These are phyloP conservation scores for Schlechtendalia chinensis DNA, from an alignment of 1,140 invertebrate species.

Conservation along the genomic window DNA sequence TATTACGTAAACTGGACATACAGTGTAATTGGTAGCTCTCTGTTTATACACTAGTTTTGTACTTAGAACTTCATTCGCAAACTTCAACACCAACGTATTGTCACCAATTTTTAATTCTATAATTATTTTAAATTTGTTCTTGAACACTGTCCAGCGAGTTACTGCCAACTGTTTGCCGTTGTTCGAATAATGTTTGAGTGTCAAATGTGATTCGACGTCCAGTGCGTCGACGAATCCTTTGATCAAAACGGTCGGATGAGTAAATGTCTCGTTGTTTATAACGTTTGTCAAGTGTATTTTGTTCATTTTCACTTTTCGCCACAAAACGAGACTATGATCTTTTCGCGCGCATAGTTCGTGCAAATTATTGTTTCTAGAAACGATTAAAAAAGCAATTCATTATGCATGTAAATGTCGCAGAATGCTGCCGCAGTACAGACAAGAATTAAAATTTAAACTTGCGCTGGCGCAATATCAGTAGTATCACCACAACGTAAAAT, in stretches of 20 bases:
- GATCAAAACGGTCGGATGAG: slow-evolving; percentile 50
- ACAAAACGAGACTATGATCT: not conserved
- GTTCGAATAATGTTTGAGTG: slow-evolving; percentile 37
- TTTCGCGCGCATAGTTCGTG: not conserved
- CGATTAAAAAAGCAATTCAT: not conserved
- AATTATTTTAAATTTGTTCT: slow-evolving; percentile 52
- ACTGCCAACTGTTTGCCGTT: slow-evolving; percentile 19
- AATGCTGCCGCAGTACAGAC: not conserved
- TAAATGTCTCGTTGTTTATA: slow-evolving; percentile 50
- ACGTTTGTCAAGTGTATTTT: slow-evolving; percentile 42
- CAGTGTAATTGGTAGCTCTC: slow-evolving; percentile 54
- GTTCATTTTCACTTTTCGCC: not conserved
- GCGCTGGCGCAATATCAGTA: slow-evolving; percentile 17
- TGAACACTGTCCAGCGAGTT: slow-evolving; percentile 50
- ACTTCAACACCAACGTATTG: slow-evolving; percentile 52
- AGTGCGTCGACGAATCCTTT: slow-evolving; percentile 49
- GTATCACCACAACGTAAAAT: slow-evolving; percentile 4
- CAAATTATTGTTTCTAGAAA: not conserved
- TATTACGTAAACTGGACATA: slow-evolving; percentile 72
- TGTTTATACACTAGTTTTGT: slow-evolving; percentile 50
- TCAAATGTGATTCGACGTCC: slow-evolving; percentile 6
- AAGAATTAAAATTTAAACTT: not conserved
- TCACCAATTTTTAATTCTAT: slow-evolving; percentile 50
- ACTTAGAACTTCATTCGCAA: not conserved
- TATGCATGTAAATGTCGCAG: not conserved